Evolutionary conservation across 2,888 invertebrate species (phyloP), one percentile per base, ranked within the genome.

Genomic region (Ophraella communa): DNA sequence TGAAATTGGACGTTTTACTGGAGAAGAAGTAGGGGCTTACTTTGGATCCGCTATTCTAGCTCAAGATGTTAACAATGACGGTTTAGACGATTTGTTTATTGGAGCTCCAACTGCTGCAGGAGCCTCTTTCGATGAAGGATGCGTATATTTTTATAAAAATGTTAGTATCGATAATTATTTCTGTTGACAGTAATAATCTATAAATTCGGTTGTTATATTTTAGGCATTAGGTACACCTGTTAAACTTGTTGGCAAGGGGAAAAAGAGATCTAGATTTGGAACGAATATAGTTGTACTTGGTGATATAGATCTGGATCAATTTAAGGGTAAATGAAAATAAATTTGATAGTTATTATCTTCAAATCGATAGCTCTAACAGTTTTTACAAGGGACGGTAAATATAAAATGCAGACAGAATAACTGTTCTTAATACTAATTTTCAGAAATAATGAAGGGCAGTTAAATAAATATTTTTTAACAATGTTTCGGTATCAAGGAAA

Each of bases 41-140:
- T 91, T 89, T 71, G 90, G 90, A 2, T 83, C 87, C 0, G 82
- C 84, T 21, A 73, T 91, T 0, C 83, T 85, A 64, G 85, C 85
- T 4, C 77, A 84, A 3, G 89, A 90, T 71, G 75, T 89, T 0
- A 87, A 87, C 71, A 82, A 81, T 2, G 89, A 90, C 74, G 85
- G 84, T 0, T 75, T 84, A 4, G 84, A 85, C 55, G 90, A 90
- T 65, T 77, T 90, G 0, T 72, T 90, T 2, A 86, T 91, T 1
- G 89, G 89, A 2, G 89, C 90, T 1, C 91, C 91, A 1, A 70
- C 61, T 0, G 84, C 83, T 42, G 84, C 80, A 23, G 71, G 76
- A 35, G 78, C 74, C 21, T 81, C 71, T 7, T 86, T 80, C 53
- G 89, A 89, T 65, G 87, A 88, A 76, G 89, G 89, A 27, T 85